Evolutionary conservation across 1,140 invertebrate species (phyloP).

Genomic region (Harlomillsia oculata): DNA sequence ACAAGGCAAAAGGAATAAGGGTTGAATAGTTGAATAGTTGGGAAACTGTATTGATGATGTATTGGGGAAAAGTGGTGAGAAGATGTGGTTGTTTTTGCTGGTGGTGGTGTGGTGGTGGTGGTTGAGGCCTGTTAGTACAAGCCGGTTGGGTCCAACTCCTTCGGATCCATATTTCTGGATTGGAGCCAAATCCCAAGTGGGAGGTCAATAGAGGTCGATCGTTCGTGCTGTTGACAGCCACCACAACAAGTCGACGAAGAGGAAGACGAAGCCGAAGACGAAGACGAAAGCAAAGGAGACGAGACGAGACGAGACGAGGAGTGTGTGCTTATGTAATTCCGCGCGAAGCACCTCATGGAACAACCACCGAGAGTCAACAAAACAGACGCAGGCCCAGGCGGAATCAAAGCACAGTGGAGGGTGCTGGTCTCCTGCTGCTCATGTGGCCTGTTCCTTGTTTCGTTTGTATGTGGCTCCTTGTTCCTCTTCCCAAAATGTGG

Average conservation of each 20-base stretch:
- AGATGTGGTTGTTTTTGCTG: not conserved
- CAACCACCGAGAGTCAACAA: no score
- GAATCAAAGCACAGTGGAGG: no score
- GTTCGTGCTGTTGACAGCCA: not conserved
- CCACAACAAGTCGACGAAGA: not conserved
- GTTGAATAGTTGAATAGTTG: not conserved
- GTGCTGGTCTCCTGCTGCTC: no score
- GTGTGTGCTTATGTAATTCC: no score
- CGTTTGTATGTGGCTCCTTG: no score
- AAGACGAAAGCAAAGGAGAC: no score
- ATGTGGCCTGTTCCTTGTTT: no score
- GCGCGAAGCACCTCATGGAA: no score
- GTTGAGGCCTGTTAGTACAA: slow-evolving; percentile 31
- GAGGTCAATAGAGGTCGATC: slow-evolving; percentile 9
- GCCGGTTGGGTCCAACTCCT: slow-evolving; percentile 32
- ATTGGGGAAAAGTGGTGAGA: not conserved
- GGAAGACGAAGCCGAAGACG: not conserved
- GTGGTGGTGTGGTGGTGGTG: no score
- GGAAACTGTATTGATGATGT: not conserved
- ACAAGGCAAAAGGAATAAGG: not conserved
- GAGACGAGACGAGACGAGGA: no score
- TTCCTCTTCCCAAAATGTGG: no score
- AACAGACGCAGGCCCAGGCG: no score
- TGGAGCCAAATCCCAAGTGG: slow-evolving; percentile 3
- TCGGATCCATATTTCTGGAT: slow-evolving; percentile 29